Conservation (phyloP, 2,797 vertebrate genomes). For the Phoebastria nigripes region DNA sequence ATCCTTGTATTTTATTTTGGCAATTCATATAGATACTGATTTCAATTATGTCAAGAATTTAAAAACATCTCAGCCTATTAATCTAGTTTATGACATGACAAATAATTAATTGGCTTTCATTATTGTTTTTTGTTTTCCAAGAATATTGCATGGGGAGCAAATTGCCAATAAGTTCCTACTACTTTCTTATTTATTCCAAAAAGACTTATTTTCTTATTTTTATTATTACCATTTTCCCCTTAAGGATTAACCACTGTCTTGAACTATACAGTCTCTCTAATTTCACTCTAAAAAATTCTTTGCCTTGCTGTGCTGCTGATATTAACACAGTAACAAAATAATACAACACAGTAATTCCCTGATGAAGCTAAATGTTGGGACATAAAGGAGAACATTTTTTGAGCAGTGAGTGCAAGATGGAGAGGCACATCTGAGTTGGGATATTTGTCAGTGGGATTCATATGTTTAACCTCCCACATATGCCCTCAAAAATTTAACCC, state of each 20-base stretch:
- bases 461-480: not conserved
- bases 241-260: not conserved
- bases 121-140: constrained; percentile 29
- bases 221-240: not conserved
- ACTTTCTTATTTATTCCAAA: not conserved
- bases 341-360: not conserved
- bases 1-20: constrained; percentile 56
- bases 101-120: constrained; percentile 51
- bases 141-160: not conserved
- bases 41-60: constrained; percentile 65
- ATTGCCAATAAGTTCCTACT: not conserved
- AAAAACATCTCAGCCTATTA: constrained; percentile 52
- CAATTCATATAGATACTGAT: constrained; percentile 57
- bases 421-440: not conserved
- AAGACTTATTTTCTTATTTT: not conserved
- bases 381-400: not conserved
- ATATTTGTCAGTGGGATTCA: not conserved
- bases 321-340: not conserved
- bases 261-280: not conserved
- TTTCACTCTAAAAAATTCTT: not conserved
- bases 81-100: constrained; percentile 40
- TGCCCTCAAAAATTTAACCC: not conserved
- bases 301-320: not conserved
- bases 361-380: not conserved
- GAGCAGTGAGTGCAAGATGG: not conserved